Evolutionary conservation across 2,113 vertebrate species (phyloP), one percentile per base, ranked within the genome.

Genomic region (Scomber japonicus): DNA sequence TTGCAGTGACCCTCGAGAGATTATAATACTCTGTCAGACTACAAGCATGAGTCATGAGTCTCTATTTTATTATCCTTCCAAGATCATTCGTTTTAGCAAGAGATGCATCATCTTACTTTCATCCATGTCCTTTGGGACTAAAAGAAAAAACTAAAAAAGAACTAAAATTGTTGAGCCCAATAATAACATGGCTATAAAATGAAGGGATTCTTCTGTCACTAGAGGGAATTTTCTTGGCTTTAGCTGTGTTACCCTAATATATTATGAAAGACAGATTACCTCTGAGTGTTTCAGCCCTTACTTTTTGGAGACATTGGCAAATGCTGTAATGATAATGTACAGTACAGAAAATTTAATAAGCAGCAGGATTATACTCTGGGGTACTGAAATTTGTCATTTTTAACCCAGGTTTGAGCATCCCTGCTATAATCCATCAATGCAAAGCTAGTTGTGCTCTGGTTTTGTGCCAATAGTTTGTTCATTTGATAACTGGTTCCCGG

Each of bases 51-150:
- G 24, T 84, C 68, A 71, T 69, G 51, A 81, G 46, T 71, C 71
- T 83, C 68, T 27, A 70, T 61, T 77, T 80, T 31, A 86, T 80
- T 80, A 89, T 80, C 63, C 71, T 72, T 75, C 80, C 71, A 94
- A 82, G 81, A 84, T 85, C 67, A 76, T 86, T 81, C 71, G 81
- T 82, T 84, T 76, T 51, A 95, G 24, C 24, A 27, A 27, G 48
- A 91, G 95, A 77, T 91, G 80, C 67, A 95, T 71, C 78, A 93
- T 85, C 12, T 90, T 94, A 80, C 96, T 96, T 89, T 89, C 93
- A 84, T 94, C 79, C 57, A 94, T 94, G 91, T 89, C 81, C 59
- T 81, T 82, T 8, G 78, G 83, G 75, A 85, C 57, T 65, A 44
- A 14, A 49, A 35, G 8, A 35, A 35, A 71, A 72, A 68, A 56